These are phyloP conservation scores for Brachystomella parvula DNA, from an alignment of 1,140 invertebrate genomes.

Conservation along the genomic window DNA sequence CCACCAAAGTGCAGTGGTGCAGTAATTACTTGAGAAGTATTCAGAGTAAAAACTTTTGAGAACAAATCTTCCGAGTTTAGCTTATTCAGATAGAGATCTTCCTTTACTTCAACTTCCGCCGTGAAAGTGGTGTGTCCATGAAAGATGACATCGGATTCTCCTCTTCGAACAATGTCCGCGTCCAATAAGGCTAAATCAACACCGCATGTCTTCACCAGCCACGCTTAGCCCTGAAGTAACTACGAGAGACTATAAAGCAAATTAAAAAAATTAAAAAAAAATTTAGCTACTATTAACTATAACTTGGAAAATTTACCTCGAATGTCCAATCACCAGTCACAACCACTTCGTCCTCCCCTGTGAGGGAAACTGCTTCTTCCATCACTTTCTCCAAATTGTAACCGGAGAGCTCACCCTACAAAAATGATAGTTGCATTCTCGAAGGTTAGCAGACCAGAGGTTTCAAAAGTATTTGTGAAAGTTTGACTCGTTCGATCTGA, in stretches of 20 bases:
- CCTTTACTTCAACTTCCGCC: neutral
- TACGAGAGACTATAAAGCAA: constrained; percentile 14
- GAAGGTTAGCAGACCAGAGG: neutral
- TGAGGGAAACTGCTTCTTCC: constrained; percentile 8
- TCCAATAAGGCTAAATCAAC: constrained; percentile 12
- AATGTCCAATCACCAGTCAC: constrained; percentile 19
- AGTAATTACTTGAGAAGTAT: constrained; percentile 11
- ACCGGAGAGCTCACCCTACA: neutral
- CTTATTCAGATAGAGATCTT: neutral
- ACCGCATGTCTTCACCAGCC: constrained; percentile 18
- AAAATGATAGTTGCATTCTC: neutral
- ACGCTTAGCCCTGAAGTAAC: constrained; percentile 15
- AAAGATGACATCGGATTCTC: constrained; percentile 9
- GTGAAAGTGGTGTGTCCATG: constrained; percentile 11
- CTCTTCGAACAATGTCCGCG: constrained; percentile 19
- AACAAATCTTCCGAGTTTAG: constrained; percentile 15
- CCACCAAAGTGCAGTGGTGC: neutral
- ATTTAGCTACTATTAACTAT: neutral
- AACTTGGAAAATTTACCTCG: constrained; percentile 19
- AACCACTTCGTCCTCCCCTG: neutral
- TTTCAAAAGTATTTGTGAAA: constrained; percentile 13
- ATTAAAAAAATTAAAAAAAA: constrained; percentile 3
- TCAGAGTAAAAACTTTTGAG: neutral
- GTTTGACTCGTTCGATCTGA: neutral
- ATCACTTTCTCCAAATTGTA: constrained; percentile 9